phyloP scores from a whole-genome alignment of 35 echinoderm and acorn worm species.

The Hemicentrotus pulcherrimus region DNA sequence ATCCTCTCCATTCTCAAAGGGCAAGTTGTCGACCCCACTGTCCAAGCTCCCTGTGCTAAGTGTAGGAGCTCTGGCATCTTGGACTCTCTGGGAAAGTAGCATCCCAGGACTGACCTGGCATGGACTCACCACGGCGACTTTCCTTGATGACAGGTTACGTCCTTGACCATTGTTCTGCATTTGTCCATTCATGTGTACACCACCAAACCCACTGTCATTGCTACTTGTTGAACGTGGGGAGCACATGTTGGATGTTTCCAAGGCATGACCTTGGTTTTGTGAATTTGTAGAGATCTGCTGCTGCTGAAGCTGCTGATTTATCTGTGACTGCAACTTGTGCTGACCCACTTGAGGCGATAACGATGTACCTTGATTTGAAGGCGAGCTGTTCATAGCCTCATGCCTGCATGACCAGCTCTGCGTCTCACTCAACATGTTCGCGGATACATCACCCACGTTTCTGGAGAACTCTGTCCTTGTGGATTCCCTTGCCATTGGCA shows the following conservation, averaged over 20 bases:
- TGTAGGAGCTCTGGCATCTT: background rate
- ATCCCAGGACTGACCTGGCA: background rate
- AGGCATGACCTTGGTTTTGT: background rate
- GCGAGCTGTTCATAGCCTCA: background rate
- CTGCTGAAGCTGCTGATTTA: background rate
- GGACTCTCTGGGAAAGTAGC: background rate
- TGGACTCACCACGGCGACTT: constrained; percentile 20
- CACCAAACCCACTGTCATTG: background rate
- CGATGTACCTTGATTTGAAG: background rate
- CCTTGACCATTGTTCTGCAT: background rate
- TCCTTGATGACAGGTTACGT: background rate
- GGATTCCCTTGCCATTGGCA: background rate
- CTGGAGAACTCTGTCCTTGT: background rate
- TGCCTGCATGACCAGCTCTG: background rate
- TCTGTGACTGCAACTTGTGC: background rate
- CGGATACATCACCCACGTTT: background rate
- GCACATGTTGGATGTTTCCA: constrained; percentile 20
- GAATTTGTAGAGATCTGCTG: background rate
- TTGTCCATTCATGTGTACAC: background rate
- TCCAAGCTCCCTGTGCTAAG: constrained; percentile 11
- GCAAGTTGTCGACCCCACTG: constrained; percentile 14
- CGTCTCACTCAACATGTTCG: background rate
- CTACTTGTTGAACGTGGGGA: background rate
- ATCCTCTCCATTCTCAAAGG: constrained; percentile 32
- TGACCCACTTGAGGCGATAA: background rate